Percentiles rank a stretch among this genome's conserved stretches.
Conservation (phyloP, 1,140 invertebrate species). For the Fopius arisanus region DNA sequence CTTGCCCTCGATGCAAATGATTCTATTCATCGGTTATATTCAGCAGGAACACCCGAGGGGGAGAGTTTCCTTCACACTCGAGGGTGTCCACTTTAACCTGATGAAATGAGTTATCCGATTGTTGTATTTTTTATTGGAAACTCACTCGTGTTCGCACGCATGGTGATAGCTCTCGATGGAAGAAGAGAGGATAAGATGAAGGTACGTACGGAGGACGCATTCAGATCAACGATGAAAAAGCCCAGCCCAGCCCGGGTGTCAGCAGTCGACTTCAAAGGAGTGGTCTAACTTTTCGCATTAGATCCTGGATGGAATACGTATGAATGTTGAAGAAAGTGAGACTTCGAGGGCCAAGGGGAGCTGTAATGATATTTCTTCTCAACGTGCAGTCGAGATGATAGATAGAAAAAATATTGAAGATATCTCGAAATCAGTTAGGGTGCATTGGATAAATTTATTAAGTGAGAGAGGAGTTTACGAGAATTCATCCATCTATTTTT, state of each 20-base stretch:
- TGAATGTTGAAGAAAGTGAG: constrained; percentile 3
- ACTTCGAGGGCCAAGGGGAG: constrained; percentile 44
- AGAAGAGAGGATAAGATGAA: not conserved
- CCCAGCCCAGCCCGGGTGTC: constrained; percentile 45
- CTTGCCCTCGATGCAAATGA: constrained; percentile 30
- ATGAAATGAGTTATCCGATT: constrained; percentile 36
- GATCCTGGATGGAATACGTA: constrained; percentile 4
- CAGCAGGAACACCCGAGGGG: constrained; percentile 23
- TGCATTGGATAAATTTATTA: too few species aligned
- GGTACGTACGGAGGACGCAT: constrained; percentile 54
- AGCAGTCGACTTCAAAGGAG: constrained; percentile 56
- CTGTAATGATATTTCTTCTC: constrained; percentile 58
- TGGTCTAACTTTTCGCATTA: not conserved
- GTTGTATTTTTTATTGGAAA: constrained; percentile 46
- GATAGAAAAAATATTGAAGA: not conserved
- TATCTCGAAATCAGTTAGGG: too few species aligned
- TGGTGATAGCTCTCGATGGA: not conserved
- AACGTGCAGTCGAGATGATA: constrained; percentile 41
- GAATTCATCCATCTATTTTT: too few species aligned
- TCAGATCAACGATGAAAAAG: constrained; percentile 49
- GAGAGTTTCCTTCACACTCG: constrained; percentile 29
- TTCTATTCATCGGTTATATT: constrained; percentile 34
- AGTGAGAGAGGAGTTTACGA: too few species aligned
- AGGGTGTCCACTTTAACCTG: constrained; percentile 21
- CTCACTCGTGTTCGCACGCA: constrained; percentile 31